These are phyloP conservation scores for Folsomia manolachei DNA, from an alignment of 2,888 invertebrate species.

Conservation along the genomic window DNA sequence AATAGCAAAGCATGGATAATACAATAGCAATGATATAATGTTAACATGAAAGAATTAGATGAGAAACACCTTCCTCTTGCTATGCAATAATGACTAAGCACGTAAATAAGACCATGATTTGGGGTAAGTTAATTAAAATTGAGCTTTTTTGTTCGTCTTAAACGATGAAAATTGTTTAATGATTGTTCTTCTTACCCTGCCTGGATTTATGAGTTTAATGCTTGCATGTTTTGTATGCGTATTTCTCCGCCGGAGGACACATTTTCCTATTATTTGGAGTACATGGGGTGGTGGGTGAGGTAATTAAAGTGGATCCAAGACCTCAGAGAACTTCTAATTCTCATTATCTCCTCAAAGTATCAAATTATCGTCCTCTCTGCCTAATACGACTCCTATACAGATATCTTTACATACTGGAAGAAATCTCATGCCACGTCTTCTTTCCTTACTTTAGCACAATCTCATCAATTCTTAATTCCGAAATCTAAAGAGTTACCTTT, in stretches of 20 bases:
- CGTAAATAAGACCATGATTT: constrained; percentile 17
- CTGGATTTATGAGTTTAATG: neutral
- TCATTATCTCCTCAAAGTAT: constrained; percentile 20
- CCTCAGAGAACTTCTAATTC: neutral
- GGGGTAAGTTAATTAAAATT: constrained; percentile 20
- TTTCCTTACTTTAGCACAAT: neutral
- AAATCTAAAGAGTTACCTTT: neutral
- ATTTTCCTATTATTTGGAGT: constrained; percentile 15
- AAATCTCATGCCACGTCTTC: neutral
- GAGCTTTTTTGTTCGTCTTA: constrained; percentile 14
- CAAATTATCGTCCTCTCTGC: constrained; percentile 14
- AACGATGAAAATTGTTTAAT: constrained; percentile 19
- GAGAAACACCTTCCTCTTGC: neutral
- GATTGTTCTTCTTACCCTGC: neutral
- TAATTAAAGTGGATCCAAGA: constrained; percentile 15
- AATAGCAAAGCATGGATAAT: too few relatives aligned
- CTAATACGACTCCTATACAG: too few relatives aligned
- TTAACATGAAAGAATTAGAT: neutral
- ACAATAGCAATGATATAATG: neutral
- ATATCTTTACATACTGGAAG: neutral
- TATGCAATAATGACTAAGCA: neutral
- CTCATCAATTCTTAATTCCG: neutral
- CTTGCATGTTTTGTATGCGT: too few relatives aligned
- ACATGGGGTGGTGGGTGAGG: constrained; percentile 12
- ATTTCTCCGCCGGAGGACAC: constrained; percentile 12